Percentiles rank a stretch among this genome's conserved stretches.
These are phyloP conservation scores for Harpagifer antarcticus DNA, from an alignment of 2,797 vertebrate genomes.

Conservation along the genomic window DNA sequence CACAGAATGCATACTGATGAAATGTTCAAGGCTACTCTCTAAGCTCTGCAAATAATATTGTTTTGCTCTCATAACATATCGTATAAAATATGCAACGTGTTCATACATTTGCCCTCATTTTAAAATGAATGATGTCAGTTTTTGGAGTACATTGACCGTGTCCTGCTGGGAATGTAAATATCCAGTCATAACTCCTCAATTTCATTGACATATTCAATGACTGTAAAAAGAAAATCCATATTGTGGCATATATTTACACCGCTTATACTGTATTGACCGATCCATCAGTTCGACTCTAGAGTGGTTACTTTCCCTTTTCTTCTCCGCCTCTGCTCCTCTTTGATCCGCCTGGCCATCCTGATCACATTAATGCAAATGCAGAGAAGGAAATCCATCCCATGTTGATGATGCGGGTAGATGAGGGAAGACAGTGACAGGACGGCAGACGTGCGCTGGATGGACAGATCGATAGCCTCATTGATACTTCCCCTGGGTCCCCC, in stretches of 20 bases:
- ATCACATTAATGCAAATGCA: conserved; percentile 36
- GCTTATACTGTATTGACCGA: neutral
- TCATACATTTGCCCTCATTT: conserved; percentile 17
- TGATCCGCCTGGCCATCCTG: conserved; percentile 11
- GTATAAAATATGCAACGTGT: conserved; percentile 27
- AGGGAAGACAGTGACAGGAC: conserved; percentile 55
- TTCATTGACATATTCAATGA: neutral
- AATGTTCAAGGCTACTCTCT: conserved; percentile 4
- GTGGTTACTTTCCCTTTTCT: neutral
- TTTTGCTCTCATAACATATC: conserved; percentile 8
- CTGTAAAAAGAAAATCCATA: neutral
- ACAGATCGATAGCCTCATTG: conserved; percentile 72
- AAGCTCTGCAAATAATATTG: conserved; percentile 11
- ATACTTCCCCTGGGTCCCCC: conserved; percentile 68
- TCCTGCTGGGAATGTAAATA: conserved; percentile 21
- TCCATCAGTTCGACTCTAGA: neutral
- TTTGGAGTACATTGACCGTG: conserved; percentile 8
- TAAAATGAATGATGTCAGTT: conserved; percentile 8
- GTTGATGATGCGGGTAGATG: conserved; percentile 53
- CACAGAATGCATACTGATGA: neutral
- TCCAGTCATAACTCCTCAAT: neutral
- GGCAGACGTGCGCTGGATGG: conserved; percentile 56
- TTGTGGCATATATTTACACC: neutral
- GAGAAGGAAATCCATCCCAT: conserved; percentile 26
- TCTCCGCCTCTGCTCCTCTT: neutral